These are phyloP conservation scores for Nasonovia ribisnigri DNA, from an alignment of 2,888 invertebrate genomes.

Conservation along the genomic window DNA sequence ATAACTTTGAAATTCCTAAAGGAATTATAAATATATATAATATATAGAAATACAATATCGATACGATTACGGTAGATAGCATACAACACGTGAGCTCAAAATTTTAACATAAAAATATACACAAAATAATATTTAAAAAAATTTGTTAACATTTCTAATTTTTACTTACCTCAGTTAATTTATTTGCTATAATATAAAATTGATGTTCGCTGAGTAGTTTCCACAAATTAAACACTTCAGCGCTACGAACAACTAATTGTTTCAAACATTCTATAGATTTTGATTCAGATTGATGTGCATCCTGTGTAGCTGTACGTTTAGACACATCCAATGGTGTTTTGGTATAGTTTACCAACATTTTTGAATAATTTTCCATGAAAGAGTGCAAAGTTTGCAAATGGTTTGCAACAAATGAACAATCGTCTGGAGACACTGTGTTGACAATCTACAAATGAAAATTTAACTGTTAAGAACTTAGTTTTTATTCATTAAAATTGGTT, in stretches of 20 bases:
- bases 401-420: constrained; percentile 80
- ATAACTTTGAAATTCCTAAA: too few relatives aligned
- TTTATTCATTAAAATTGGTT: not conserved
- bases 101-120: not conserved
- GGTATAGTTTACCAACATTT: constrained; percentile 65
- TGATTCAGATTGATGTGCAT: constrained; percentile 76
- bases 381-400: constrained; percentile 81
- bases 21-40: too few relatives aligned
- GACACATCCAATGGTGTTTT: constrained; percentile 38
- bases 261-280: constrained; percentile 83
- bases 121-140: not conserved
- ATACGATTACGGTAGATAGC: too few relatives aligned
- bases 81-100: too few relatives aligned
- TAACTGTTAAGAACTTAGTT: constrained; percentile 8
- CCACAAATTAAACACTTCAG: constrained; percentile 94
- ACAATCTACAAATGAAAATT: constrained; percentile 71
- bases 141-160: not conserved
- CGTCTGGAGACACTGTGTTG: constrained; percentile 78
- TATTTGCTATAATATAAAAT: constrained; percentile 83
- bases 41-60: too few relatives aligned
- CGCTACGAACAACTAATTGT: constrained; percentile 80
- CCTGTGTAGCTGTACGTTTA: constrained; percentile 66
- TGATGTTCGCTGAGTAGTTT: constrained; percentile 93
- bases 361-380: constrained; percentile 76
- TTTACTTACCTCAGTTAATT: constrained; percentile 71